These are phyloP conservation scores for Diaperis boleti DNA, from an alignment of 2,888 invertebrate genomes.

Conservation along the genomic window DNA sequence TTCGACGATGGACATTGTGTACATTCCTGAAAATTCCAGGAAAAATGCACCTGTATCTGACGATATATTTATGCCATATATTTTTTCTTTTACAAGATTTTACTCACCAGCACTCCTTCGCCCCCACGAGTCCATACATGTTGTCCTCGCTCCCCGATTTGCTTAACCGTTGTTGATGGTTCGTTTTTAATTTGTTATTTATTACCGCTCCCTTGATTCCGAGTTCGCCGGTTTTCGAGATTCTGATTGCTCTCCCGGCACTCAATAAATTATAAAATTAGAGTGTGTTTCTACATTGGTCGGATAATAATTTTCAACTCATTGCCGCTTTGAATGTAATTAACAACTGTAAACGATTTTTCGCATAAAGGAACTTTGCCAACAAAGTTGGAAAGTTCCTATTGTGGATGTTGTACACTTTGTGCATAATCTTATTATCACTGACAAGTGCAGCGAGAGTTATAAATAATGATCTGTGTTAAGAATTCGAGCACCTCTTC, in stretches of 20 bases:
- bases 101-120: too few species aligned
- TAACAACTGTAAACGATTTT: constrained; percentile 34
- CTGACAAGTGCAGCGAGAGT: constrained; percentile 21
- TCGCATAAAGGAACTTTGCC: constrained; percentile 29
- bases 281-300: constrained; percentile 22
- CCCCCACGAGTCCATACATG: too few species aligned
- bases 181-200: constrained; percentile 16
- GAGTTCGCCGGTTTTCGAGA: constrained; percentile 9
- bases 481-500: neutral
- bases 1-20: too few species aligned
- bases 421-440: constrained; percentile 31
- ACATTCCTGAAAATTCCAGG: constrained; percentile 3
- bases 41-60: constrained; percentile 6
- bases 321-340: constrained; percentile 32
- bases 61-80: too few species aligned
- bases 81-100: too few species aligned
- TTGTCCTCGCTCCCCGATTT: neutral
- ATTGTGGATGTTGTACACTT: constrained; percentile 24
- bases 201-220: constrained; percentile 2
- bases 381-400: constrained; percentile 35
- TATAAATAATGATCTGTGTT: constrained; percentile 17
- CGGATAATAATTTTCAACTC: constrained; percentile 35
- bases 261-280: constrained; percentile 29
- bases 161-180: constrained; percentile 21
- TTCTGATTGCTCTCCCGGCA: constrained; percentile 23